Evolutionary conservation across 30 jellyfish, hydroid and myxozoan genomes (phyloP), one percentile per base, ranked within the genome.

Genomic region (Pelagia noctiluca): DNA sequence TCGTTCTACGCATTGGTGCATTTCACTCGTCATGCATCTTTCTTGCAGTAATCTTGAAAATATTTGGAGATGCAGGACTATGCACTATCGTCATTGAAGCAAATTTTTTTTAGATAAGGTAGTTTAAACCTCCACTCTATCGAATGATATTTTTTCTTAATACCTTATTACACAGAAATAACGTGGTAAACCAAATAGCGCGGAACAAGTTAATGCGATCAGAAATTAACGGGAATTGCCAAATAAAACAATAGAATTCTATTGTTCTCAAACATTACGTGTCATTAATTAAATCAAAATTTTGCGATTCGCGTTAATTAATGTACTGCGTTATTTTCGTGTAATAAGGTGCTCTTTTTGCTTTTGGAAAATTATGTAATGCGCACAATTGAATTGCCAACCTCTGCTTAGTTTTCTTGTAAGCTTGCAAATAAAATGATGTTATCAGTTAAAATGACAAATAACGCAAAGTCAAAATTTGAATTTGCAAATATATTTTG

Each of bases 21-120:
- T 78, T 78, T 35, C 89, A 78, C 36, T 57, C 76, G 13, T 32
- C 86, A 29, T 63, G 74, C 29, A 80, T 60, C 28, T 80, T 80
- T 33, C 78, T 80, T 3, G 86, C 90, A 13, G 87, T 80, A 28
- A 80, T 78, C 33, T 85, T 85, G 12, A 78, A 78, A 63, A 31
- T 71, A 60, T 76, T 76, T 50, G 88, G 33, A 1, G 84, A 50
- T 24, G 88, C 88, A 8, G 88, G 88, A 1, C 84, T 76, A 1
- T 26, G 84, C 31, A 83, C 52, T 57, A 30, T 35, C 31, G 37
- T 70, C 68, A n/a, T 70, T 29, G 83, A 70, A 34, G 2, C 83
- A 1, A 31, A 70, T 2, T 35, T 70, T 16, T 4, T 31, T 1
- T n/a, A 42, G 85, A 47, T 73, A 38, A 73, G 37, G 21, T 16